Base-by-base conservation (phyloP, 2,113 vertebrate genomes). In the Otocyon megalotis region DNA sequence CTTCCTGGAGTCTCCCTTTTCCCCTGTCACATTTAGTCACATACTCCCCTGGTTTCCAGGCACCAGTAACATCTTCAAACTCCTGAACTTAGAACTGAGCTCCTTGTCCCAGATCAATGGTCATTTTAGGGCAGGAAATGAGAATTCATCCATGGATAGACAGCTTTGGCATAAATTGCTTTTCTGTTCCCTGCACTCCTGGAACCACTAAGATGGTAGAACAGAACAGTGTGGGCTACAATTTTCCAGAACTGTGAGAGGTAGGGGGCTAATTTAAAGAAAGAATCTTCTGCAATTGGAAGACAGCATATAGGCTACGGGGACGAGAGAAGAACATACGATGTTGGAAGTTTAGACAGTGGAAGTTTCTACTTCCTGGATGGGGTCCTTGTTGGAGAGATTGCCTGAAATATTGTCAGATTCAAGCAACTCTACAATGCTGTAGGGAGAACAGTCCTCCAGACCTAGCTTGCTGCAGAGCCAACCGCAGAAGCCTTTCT, bases 401-500 rank as follows among this genome's bases (percentile, higher is more conserved):
- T 98, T 99, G 93, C 99, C 98, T 62, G 99, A 99, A 93, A 97
- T 94, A 6, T 99, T 99, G 97, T 99, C 99, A 56, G 99, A 99
- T 97, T 99, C 99, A 32, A 99, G 99, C 77, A 99, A 98, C 98
- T 99, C 99, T 0, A 99, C 99, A 30, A 99, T 99, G 97, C 99
- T 99, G 77, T 99, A 99, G 0, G 99, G 99, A 11, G 99, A 99
- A 90, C 99, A 99, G 97, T 99, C 99, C 98, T 99, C 99, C 92
- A 99, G 98, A 28, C 99, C 99, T 90, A 99, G 98, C 97, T 99
- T 99, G 97, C 99, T 99, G 94, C 99, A 99, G 53, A 99, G 99
- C 99, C 99, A 99, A 85, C 99, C 99, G 71, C 99, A 99, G 98
- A 99, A 99, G 35, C 99, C 99, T 97, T 99, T 99, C 98, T 99